Evolutionary conservation across 2,888 invertebrate genomes (phyloP), one percentile per base, ranked within the genome.

Genomic region (Poecilobothrus nobilitatus): DNA sequence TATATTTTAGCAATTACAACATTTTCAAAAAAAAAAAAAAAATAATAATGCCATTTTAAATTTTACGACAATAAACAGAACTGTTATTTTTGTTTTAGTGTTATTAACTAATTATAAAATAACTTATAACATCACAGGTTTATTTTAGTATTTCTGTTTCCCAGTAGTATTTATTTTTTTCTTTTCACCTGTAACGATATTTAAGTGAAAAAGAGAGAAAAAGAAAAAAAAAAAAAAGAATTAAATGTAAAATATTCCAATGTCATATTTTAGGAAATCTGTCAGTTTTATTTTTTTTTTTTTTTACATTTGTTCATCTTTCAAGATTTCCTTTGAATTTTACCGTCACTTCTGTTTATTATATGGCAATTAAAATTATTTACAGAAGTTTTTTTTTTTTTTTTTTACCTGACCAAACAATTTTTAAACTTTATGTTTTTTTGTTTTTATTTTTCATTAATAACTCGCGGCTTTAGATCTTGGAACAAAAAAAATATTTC

Each of bases 351-450:
- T 20, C 33, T 67, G 67, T 67, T 67, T 67, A 67, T 67, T 67
- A 62, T 63, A 67, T 62, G 37, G 63, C 67, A 67, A 67, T 67
- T 67, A 67, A 67, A 67, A 67, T 62, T 62, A 63, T 67, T 67
- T 67, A 67, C 63, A 62, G 63, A 61, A 62, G n/a, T 20, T 67
- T 33, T 27, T n/a, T n/a, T n/a, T n/a, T n/a, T n/a, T n/a, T n/a
- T n/a, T n/a, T n/a, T 66, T 66, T 37, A 44, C 62, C 8, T 67
- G 12, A n/a, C 37, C 21, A n/a, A n/a, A n/a, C 18, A 61, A 27
- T 61, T 18, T 53, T 33, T 9, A 22, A 27, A 15, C 18, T 15
- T 53, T 53, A 2, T 18, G 7, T 12, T 18, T 53, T 53, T 2
- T 53, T 53, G 6, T 53, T 53, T 53, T n/a, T 53, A 12, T 53